These are phyloP conservation scores for Caenorhabditis inopinata DNA, from an alignment of 1,140 invertebrate species.

Conservation along the genomic window DNA sequence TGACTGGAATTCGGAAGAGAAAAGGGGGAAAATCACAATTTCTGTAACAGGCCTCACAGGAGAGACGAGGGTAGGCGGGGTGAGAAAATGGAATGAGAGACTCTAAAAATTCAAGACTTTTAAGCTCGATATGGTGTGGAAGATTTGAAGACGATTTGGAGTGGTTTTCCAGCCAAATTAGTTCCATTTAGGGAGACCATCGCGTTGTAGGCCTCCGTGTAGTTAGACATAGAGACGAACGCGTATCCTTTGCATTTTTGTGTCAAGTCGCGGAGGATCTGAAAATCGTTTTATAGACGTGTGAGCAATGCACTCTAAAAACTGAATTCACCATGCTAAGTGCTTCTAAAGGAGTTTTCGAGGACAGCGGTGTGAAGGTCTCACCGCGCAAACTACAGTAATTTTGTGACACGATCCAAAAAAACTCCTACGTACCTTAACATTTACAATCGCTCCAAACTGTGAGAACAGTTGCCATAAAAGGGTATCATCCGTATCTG, in stretches of 20 bases:
- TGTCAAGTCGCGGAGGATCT: constrained; percentile 90
- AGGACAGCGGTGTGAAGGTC: neutral
- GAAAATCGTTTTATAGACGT: too few species aligned
- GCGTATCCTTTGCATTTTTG: constrained; percentile 99
- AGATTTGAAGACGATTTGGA: constrained; percentile 76
- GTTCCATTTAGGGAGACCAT: constrained; percentile 97
- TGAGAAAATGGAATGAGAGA: too few species aligned
- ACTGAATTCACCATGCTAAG: neutral
- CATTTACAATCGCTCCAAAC: constrained; percentile 95
- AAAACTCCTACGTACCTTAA: constrained; percentile 73
- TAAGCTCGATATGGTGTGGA: constrained; percentile 13
- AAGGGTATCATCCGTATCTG: constrained; percentile 96
- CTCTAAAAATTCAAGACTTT: neutral
- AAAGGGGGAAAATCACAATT: neutral
- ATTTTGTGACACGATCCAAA: neutral
- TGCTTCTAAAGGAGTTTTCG: neutral
- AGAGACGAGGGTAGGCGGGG: neutral
- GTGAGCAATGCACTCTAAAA: neutral
- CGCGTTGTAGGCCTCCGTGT: constrained; percentile 66
- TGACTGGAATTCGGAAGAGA: neutral
- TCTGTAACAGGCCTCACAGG: neutral
- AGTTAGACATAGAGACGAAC: constrained; percentile 99
- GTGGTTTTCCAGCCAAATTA: constrained; percentile 89
- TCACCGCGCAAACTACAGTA: neutral
- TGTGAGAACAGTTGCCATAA: constrained; percentile 98